Conservation (phyloP, 2,888 invertebrate species). For the Hyles lineata region DNA sequence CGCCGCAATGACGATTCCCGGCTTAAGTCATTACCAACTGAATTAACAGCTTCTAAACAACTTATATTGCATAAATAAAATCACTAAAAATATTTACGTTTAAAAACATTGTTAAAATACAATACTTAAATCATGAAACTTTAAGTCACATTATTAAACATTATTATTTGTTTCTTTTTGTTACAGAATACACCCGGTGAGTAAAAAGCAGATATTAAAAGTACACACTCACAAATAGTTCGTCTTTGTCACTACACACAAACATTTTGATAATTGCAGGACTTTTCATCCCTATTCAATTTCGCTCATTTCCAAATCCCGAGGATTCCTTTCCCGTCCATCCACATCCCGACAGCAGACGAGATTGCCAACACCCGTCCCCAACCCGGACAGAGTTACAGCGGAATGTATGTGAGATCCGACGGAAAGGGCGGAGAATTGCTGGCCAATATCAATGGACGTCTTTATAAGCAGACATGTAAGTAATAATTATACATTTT, state of each 20-base stretch:
- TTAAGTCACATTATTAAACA: no score
- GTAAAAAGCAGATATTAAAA: conserved; percentile 31
- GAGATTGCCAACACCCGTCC: conserved; percentile 49
- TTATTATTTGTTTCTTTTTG: conserved; percentile 26
- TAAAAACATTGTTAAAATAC: no score
- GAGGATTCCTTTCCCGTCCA: conserved; percentile 27
- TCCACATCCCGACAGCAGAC: conserved; percentile 43
- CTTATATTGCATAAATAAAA: no score
- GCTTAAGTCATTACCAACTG: no score
- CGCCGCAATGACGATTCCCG: no score
- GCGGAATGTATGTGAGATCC: conserved; percentile 47
- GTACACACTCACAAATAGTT: conserved; percentile 47
- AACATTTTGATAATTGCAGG: conserved; percentile 32
- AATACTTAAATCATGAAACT: no score
- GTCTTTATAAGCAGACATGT: conserved; percentile 30
- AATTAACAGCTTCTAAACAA: no score
- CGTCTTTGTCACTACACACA: conserved; percentile 55
- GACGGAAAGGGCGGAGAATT: conserved; percentile 14
- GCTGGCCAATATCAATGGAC: conserved; percentile 32
- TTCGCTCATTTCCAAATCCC: neutral
- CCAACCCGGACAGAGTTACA: conserved; percentile 46
- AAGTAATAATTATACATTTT: conserved; percentile 24
- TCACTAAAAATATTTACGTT: no score
- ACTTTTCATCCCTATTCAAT: conserved; percentile 28
- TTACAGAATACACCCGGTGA: conserved; percentile 58